Evolutionary conservation across 2,113 vertebrate genomes (phyloP).

Genomic region (Circaetus cinerascens): DNA sequence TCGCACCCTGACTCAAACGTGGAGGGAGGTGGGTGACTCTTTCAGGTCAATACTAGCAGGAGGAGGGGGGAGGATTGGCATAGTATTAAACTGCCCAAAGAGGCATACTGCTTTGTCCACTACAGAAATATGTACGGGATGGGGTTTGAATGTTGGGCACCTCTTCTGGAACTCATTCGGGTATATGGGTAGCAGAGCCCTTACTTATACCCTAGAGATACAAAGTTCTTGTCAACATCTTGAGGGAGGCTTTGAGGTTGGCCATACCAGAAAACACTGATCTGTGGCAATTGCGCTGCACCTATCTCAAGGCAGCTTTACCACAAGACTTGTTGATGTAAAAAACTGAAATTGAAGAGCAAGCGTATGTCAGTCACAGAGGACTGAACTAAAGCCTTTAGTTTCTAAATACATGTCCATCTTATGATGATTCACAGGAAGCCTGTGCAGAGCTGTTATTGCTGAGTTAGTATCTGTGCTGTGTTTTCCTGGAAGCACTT

Average conservation of each 20-base stretch:
- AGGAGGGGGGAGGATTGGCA: neutral
- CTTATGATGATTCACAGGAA: neutral
- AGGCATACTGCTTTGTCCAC: neutral
- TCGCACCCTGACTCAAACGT: neutral
- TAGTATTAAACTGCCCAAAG: neutral
- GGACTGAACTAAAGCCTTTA: neutral
- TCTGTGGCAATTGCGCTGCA: rapidly evolving
- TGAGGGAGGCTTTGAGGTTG: neutral
- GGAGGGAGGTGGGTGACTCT: neutral
- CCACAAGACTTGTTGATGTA: neutral
- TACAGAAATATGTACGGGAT: neutral
- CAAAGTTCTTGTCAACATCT: neutral
- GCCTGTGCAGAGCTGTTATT: neutral
- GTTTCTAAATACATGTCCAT: neutral
- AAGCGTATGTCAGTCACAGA: rapidly evolving
- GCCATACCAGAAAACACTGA: neutral
- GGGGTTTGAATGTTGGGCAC: neutral
- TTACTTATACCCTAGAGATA: neutral
- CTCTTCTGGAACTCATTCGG: neutral
- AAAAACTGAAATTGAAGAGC: neutral
- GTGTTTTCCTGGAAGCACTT: neutral
- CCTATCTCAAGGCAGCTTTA: neutral
- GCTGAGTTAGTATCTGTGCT: neutral
- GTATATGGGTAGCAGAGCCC: neutral
- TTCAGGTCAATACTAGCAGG: neutral